Base-by-base conservation (phyloP, 2,888 invertebrate species). In the Hermaeophaga mercurialis region DNA sequence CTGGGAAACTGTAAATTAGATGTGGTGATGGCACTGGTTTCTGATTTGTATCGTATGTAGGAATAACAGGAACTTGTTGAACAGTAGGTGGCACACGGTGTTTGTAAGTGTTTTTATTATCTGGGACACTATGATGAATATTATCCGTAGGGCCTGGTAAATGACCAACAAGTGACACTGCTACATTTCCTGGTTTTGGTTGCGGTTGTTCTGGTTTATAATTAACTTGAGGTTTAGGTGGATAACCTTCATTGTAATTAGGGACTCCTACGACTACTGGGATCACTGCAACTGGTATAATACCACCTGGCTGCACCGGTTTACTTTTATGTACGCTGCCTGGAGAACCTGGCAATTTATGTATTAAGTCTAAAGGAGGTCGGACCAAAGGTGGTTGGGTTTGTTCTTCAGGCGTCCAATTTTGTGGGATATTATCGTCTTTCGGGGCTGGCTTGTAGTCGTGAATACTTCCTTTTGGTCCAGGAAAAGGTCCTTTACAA, bases 101-200 rank as follows among this genome's bases (percentile, higher is more conserved):
- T 15, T 43, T 9, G 26, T 39, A 11, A 19, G 19, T 36, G 14
- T 11, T 3, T 44, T 47, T 12, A 15, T 17, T 19, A 17, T 18
- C 38, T 36, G 22, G 33, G 22, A 38, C 33, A 31, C 61, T 63
- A 8, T 54, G 58, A 33, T 59, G 18, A 41, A 66, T 67, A 45
- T 61, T 61, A 28, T 64, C 66, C 26, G 58, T 46, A 39, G 66
- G 46, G 43, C 64, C 66, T n/a, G 65, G 65, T 22, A 63, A 58
- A 8, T 47, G 54, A 12, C 57, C 46, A 41, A 61, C 56, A 45
- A 65, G 52, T 4, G 17, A 14, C 18, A 15, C 18, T 33, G 48
- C 53, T 8, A 36, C 33, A 41, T 11, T 17, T 17, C 38, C 59
- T 19, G 46, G 56, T 36, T 19, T 24, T 47, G 31, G 17, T 18